Percentiles rank a stretch among this genome's conserved stretches.
Conservation (phyloP, 2,113 vertebrate species). For the Isichthys henryi region DNA sequence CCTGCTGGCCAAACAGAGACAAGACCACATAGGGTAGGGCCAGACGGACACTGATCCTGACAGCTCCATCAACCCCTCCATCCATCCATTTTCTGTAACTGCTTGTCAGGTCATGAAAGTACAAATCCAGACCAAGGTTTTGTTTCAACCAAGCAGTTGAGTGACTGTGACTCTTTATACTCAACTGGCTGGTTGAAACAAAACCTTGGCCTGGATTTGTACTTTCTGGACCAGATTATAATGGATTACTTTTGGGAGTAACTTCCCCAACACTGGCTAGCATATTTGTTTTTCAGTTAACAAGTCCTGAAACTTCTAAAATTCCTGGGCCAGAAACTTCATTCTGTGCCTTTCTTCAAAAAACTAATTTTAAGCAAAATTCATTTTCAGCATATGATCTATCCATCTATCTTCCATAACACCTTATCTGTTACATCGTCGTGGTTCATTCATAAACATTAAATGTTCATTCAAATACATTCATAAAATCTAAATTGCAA, state of each 20-base stretch:
- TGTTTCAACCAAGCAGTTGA: neutral
- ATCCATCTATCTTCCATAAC: neutral
- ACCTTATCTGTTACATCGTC: neutral
- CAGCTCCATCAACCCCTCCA: neutral
- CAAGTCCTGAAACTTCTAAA: neutral
- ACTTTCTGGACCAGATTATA: neutral
- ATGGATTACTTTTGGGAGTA: neutral
- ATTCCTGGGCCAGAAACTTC: neutral
- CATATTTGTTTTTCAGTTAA: neutral
- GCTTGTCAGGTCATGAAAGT: no score
- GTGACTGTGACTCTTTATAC: neutral
- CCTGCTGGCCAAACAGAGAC: no score
- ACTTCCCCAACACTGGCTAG: neutral
- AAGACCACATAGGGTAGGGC: no score
- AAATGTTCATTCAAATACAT: no score
- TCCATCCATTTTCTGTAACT: no score
- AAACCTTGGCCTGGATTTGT: neutral
- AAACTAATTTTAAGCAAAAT: neutral
- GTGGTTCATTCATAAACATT: no score
- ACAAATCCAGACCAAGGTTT: no score
- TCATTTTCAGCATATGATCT: neutral
- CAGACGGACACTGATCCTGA: no score
- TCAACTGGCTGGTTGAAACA: neutral
- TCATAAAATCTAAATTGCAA: neutral
- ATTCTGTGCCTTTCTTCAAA: neutral